Evolutionary conservation across 2,888 invertebrate species (phyloP), one percentile per base, ranked within the genome.

Genomic region (Andrena flavipes): DNA sequence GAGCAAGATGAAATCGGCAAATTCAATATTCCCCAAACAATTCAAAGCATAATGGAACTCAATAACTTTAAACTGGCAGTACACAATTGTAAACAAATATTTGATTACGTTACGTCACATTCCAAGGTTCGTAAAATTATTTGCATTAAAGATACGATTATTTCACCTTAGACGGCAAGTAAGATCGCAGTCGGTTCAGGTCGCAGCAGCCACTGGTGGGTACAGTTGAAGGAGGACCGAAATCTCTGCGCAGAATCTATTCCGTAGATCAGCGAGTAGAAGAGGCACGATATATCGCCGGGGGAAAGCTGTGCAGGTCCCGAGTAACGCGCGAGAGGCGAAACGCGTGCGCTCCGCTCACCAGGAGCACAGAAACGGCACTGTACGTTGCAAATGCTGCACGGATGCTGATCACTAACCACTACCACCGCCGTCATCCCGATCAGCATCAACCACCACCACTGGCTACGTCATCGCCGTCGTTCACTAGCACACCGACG

Each of bases 291-390:
- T 16, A 8, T 8, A 26, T 56, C 49, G 7, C 70, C 13, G 62
- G 13, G 73, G 56, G 26, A 13, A 51, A 20, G 26, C 54, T 56
- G 23, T 56, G 13, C 56, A 56, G 23, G 56, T 56, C 23, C 23
- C 13, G 23, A 56, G 59, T 8, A 29, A 48, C 48, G 33, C 8
- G 20, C 67, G 20, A 54, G 64, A 71, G 71, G 69, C 68, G 35
- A 74, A 51, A 76, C 76, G 81, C 79, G 82, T 78, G 85, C 56
- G 88, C 80, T 84, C 90, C 91, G 90, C 87, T 87, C 91, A 87
- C 83, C 84, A 83, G 86, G 85, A 90, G 90, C 84, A 90, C 89
- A 89, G 89, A 90, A 92, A 90, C 90, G 88, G 90, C 89, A 92
- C 92, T 91, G 91, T 88, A 80, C 85, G 87, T 88, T 89, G 88